Conservation (phyloP, 2,113 vertebrate genomes). For the Phrynosoma blainvillii region DNA sequence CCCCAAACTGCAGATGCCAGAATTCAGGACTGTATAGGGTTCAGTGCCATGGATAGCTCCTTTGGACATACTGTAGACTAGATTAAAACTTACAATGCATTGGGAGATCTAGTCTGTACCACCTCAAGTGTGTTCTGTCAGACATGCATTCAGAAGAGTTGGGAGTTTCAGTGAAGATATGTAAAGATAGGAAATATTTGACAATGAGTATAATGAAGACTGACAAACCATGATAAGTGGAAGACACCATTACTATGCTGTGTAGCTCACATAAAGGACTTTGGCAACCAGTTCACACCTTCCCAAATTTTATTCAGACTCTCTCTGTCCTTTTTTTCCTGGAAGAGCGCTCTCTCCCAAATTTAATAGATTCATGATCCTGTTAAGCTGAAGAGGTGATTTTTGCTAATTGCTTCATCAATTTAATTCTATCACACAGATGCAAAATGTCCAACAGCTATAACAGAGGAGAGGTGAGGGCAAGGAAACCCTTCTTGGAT, state of each 20-base stretch:
- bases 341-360: too few relatives aligned
- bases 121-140: not conserved
- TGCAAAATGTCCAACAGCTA: not conserved
- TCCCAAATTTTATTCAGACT: not conserved
- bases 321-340: too few relatives aligned
- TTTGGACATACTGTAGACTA: too few relatives aligned
- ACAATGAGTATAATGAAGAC: not conserved
- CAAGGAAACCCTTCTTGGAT: not conserved
- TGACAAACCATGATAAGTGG: not conserved
- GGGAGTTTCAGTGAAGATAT: not conserved
- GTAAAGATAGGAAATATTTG: not conserved
- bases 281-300: not conserved
- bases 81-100: too few relatives aligned
- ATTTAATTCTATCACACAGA: not conserved
- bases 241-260: not conserved
- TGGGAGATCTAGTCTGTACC: not conserved
- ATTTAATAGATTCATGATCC: not conserved
- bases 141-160: not conserved
- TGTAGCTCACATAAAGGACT: not conserved
- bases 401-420: not conserved
- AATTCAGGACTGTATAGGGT: too few relatives aligned
- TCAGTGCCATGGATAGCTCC: too few relatives aligned
- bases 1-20: too few relatives aligned
- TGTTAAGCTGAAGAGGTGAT: too few relatives aligned
- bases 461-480: not conserved